Base-by-base conservation (phyloP, 2,113 vertebrate genomes). In the Pelecanoides urinatrix region DNA sequence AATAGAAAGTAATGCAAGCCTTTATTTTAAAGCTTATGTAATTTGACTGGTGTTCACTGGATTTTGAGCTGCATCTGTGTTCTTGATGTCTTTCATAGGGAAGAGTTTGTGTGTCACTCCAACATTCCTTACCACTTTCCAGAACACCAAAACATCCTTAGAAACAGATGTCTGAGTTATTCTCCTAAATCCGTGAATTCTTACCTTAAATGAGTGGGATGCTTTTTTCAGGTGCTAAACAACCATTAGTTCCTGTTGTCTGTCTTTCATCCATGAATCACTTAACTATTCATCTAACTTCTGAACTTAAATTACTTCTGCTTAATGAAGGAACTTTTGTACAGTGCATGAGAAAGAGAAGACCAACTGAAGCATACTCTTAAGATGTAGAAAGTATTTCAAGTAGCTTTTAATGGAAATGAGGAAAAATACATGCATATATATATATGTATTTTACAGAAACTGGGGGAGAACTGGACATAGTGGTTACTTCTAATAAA, bases 381-480 rank as follows among this genome's bases (percentile, higher is more conserved):
- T 75, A 53, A 82, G 32, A 67, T 40, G 7, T 26, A 40, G 45
- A 38, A 16, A 66, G 17, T 72, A 18, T 62, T 92, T 92, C 10
- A 94, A 32, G 13, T 81, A 7, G 30, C 9, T 45, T 27, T 7
- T 29, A 42, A 1, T 44, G 19, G 23, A 7, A 67, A 59, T n/a
- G 26, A 62, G 10, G 29, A 77, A 40, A 63, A 89, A 63, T 23
- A 15, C 8, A 16, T 38, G 29, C 3, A 5, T 7, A 10, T 19
- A 14, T 34, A 10, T 55, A 2, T 65, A 18, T 81, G 15, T 92
- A 4, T 90, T 86, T 96, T 96, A 8, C 96, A 99, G 99, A 98
- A 97, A 99, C 99, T 23, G 99, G 99, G 8, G 99, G 99, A 82
- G 99, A 99, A 65, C 81, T 99, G 81, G 99, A 99, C 91, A 98